Evolutionary conservation across 92 coral and sea anemone genomes (phyloP).

Genomic region (Zoanthus solanderi): DNA sequence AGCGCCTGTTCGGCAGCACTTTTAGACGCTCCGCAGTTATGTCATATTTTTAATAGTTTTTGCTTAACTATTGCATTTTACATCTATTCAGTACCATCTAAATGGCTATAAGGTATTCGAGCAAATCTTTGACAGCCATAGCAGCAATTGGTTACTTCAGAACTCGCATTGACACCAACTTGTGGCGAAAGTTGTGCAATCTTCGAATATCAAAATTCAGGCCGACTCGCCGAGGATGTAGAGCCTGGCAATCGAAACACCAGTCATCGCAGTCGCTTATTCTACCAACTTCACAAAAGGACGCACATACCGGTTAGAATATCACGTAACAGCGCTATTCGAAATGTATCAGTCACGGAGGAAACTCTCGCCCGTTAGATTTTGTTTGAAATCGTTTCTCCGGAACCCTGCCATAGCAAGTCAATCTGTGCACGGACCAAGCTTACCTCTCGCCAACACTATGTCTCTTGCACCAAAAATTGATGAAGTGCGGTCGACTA

Average conservation of each 20-base stretch:
- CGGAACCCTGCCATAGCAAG: background rate
- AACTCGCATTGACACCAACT: slow-evolving; percentile 22
- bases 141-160: slow-evolving; percentile 19
- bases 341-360: background rate
- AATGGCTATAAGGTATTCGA: slow-evolving; percentile 31
- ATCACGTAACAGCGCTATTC: background rate
- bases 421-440: background rate
- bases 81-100: background rate
- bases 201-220: slow-evolving; percentile 27
- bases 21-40: background rate
- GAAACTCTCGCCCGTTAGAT: background rate
- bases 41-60: background rate
- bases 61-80: slow-evolving; percentile 19
- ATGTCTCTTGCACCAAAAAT: background rate
- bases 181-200: slow-evolving; percentile 26
- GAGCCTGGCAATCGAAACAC: slow-evolving; percentile 16
- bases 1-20: slow-evolving; percentile 27
- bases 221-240: slow-evolving; percentile 31
- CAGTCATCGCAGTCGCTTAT: slow-evolving; percentile 28
- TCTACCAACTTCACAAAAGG: background rate
- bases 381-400: background rate
- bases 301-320: slow-evolving; percentile 17
- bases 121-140: slow-evolving; percentile 19
- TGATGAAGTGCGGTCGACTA: slow-evolving; percentile 21
- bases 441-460: background rate